These are phyloP conservation scores for Psophia crepitans DNA, from an alignment of 2,113 vertebrate genomes.

Conservation along the genomic window DNA sequence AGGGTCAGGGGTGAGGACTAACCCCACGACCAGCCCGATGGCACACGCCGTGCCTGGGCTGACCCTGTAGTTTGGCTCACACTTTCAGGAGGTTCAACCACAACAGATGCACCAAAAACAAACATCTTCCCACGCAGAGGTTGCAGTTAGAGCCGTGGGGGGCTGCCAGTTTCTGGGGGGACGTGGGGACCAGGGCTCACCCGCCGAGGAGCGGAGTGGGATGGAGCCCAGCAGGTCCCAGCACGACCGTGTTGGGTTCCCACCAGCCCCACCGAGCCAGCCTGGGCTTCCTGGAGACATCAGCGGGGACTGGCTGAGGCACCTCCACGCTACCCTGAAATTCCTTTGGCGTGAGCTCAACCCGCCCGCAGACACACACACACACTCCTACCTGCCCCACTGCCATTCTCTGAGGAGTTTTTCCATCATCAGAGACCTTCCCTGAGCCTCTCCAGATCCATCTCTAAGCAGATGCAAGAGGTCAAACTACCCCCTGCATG, in stretches of 20 bases:
- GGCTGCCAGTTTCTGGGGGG: background rate
- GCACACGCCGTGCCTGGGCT: rapidly evolving
- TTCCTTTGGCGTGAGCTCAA: background rate
- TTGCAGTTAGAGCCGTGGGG: background rate
- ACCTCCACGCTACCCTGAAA: background rate
- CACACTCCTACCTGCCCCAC: background rate
- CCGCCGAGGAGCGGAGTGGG: rapidly evolving
- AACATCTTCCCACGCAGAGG: rapidly evolving
- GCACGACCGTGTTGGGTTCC: background rate
- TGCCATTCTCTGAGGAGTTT: rapidly evolving
- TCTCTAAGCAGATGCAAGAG: background rate
- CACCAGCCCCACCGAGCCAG: background rate
- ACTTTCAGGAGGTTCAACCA: background rate
- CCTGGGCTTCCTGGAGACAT: background rate
- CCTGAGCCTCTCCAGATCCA: background rate
- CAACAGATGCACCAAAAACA: background rate
- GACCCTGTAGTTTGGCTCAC: background rate
- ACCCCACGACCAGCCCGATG: too few species aligned
- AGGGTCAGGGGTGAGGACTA: rapidly evolving
- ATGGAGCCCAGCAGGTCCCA: background rate
- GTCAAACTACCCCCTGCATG: background rate
- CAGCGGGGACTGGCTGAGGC: background rate
- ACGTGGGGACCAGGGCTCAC: background rate
- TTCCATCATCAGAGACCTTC: background rate
- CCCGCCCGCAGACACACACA: background rate